Base-by-base conservation (phyloP, 2,797 vertebrate genomes). In the Labeo calbasu region DNA sequence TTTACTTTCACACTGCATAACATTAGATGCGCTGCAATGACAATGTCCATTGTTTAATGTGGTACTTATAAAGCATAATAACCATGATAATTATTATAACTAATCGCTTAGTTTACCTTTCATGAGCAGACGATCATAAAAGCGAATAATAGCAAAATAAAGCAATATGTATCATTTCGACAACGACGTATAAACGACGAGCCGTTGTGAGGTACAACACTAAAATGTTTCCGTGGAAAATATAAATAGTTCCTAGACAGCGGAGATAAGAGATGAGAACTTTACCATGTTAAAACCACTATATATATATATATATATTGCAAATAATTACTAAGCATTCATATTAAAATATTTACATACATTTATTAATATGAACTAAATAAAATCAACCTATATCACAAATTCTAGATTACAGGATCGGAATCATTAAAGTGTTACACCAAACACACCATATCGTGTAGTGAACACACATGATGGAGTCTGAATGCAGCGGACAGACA, bases 361-460 rank as follows among this genome's bases (percentile, higher is more conserved):
- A 28, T 21, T 32, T 48, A 0, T 23, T 53, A 10, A 17, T 23
- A 55, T 17, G 17, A 40, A 46, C 1, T 25, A 83, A 83, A 28
- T 3, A 21, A 32, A 13, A 51, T 13, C 7, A 23, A 11, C 32
- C 9, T 25, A 36, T 12, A 25, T 55, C 2, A 12, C 12, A 21
- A n/a, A 11, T 10, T 77, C 4, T 17, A 25, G 5, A 13, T 14
- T 8, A 55, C 36, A 48, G 72, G 87, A 57, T 63, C 89, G 93
- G 89, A 25, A 83, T 17, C 0, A 25, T 86, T 90, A 89, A 4
- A 87, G 1, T 2, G 91, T 83, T n/a, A 87, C 85, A 93, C 93
- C 90, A 90, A 92, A 93, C 81, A 92, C 8, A 91, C 50, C 88
- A 94, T 94, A 92, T 92, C 92, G 69, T 89, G 89, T 25, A 55